Evolutionary conservation across 1,140 invertebrate genomes (phyloP).

Genomic region (Neodiprion fabricii): DNA sequence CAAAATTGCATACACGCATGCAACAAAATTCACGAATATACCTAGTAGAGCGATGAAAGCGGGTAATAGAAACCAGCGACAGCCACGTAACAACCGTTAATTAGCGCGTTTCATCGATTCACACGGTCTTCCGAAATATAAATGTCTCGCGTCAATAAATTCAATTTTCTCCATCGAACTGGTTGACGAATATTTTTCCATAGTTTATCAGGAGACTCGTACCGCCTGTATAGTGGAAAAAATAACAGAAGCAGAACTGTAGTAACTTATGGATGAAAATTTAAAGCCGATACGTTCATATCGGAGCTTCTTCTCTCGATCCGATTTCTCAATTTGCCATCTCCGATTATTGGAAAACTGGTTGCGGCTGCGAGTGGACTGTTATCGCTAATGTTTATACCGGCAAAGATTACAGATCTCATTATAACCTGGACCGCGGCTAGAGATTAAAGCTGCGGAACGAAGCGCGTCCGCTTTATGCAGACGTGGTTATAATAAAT

Average conservation of each 20-base stretch:
- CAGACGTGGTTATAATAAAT: neutral
- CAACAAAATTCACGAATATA: neutral
- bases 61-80: neutral
- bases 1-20: neutral
- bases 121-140: neutral
- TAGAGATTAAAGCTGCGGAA: too few species aligned
- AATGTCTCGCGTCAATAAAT: conserved; percentile 1
- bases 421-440: too few species aligned
- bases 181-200: neutral
- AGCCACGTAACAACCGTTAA: neutral
- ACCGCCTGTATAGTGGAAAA: neutral
- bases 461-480: too few species aligned
- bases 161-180: neutral
- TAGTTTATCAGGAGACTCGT: neutral
- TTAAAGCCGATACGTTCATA: too few species aligned
- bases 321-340: too few species aligned
- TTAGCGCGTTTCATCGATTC: neutral
- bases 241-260: neutral
- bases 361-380: too few species aligned
- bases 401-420: too few species aligned
- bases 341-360: too few species aligned
- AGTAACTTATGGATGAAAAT: too few species aligned
- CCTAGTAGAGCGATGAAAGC: neutral
- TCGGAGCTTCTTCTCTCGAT: too few species aligned
- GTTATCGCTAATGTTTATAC: too few species aligned